Percentiles rank a stretch among this genome's conserved stretches.
Conservation (phyloP, 2,888 invertebrate species). For the Oscheius sp. region DNA sequence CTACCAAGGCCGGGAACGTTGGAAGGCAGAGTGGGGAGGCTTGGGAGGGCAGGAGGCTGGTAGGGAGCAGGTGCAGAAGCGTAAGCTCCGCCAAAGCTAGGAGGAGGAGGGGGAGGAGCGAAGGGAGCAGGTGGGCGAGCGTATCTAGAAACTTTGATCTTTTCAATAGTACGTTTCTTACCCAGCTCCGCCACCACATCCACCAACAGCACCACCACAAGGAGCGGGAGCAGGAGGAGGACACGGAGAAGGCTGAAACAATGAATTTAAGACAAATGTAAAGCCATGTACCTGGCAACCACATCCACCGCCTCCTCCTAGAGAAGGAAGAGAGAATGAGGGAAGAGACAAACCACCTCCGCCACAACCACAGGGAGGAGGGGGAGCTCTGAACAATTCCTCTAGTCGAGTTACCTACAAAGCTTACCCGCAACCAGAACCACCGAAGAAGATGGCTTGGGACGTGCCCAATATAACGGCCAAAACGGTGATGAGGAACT, state of each 20-base stretch:
- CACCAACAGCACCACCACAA: not conserved
- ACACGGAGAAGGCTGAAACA: constrained; percentile 7
- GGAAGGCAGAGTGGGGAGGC: not conserved
- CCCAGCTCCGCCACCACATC: constrained; percentile 11
- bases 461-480: constrained; percentile 23
- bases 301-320: constrained; percentile 24
- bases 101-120: not conserved
- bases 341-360: constrained; percentile 19
- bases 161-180: not conserved
- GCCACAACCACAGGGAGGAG: constrained; percentile 31
- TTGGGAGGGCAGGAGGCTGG: not conserved
- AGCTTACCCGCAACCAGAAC: constrained; percentile 29
- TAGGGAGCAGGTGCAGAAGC: not conserved
- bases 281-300: constrained; percentile 2
- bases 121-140: not conserved
- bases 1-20: constrained; percentile 9
- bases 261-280: too few relatives aligned
- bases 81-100: not conserved
- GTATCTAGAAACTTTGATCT: not conserved
- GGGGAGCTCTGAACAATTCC: constrained; percentile 14
- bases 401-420: not conserved
- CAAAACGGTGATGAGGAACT: not conserved
- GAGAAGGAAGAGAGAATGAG: constrained; percentile 17
- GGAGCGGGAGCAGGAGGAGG: constrained; percentile 26
- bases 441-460: constrained; percentile 34